phyloP scores from a whole-genome alignment of 2,888 invertebrate genomes.

The Cantharis rustica region DNA sequence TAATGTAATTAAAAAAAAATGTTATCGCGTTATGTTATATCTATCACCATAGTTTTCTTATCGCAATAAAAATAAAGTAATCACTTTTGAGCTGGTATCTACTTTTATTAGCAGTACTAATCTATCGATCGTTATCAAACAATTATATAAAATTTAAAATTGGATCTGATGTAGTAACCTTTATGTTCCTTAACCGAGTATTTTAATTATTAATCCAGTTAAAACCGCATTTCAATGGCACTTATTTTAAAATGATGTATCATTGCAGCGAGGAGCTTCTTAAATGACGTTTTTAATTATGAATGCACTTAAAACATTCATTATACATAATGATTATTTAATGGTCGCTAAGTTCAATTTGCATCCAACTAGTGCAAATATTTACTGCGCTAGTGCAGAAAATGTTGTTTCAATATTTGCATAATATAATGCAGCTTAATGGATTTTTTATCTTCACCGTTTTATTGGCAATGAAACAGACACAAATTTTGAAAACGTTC shows the following conservation, averaged over 20 bases:
- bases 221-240: neutral
- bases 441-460: neutral
- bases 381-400: neutral
- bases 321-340: neutral
- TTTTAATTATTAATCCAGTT: neutral
- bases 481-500: neutral
- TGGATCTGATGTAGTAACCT: neutral
- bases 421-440: neutral
- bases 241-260: neutral
- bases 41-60: neutral
- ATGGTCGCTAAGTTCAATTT: neutral
- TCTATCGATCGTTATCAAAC: neutral
- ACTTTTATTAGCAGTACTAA: too few relatives aligned
- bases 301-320: neutral
- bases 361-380: neutral
- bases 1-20: neutral
- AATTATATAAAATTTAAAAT: neutral
- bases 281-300: neutral
- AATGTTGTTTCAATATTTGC: neutral
- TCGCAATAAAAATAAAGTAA: neutral
- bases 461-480: neutral
- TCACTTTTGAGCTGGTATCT: neutral
- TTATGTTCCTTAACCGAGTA: neutral
- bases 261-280: neutral
- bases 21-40: neutral